Evolutionary conservation across 2,113 vertebrate species (phyloP), one percentile per base, ranked within the genome.

Genomic region (Chionis minor): DNA sequence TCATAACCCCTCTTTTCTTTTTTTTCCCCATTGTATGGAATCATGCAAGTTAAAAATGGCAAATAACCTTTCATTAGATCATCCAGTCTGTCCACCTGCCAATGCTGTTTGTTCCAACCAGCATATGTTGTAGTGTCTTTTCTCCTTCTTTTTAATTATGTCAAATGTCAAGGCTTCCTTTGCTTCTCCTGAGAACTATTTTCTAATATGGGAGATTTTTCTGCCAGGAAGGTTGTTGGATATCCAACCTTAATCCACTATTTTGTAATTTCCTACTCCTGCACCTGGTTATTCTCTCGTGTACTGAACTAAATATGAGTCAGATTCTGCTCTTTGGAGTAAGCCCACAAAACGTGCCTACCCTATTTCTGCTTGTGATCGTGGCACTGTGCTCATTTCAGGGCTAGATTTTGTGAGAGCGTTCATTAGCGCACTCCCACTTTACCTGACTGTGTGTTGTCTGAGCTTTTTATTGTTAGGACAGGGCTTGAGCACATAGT

Each of bases 121-220:
- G 59, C 88, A 44, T 80, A 88, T 35, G 55, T 35, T 88, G 58
- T 47, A 70, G 28, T 42, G 45, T 65, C 27, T 83, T 88, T 96
- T 85, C 58, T 67, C 51, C 45, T 94, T 85, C 40, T 47, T 81
- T 95, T 94, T 81, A 86, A 94, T 90, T 83, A 35, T 80, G 67
- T 90, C 79, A 93, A 86, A 93, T 83, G 51, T 86, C 55, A 86
- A 58, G 62, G 14, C 70, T 94, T 96, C 78, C 71, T 94, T 77
- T 94, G 49, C 66, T 90, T 94, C 77, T 90, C 85, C 67, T 73
- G 74, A 83, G 63, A 86, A 42, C 40, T 63, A 0, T 88, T 92
- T 83, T 86, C n/a, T 86, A 52, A 70, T 75, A 32, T 9, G 42
- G 32, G 49, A 83, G 74, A 59, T 33, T 80, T 38, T 90, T 83